These are phyloP conservation scores for Trichacis sp. DNA, from an alignment of 2,888 invertebrate genomes.

Conservation along the genomic window DNA sequence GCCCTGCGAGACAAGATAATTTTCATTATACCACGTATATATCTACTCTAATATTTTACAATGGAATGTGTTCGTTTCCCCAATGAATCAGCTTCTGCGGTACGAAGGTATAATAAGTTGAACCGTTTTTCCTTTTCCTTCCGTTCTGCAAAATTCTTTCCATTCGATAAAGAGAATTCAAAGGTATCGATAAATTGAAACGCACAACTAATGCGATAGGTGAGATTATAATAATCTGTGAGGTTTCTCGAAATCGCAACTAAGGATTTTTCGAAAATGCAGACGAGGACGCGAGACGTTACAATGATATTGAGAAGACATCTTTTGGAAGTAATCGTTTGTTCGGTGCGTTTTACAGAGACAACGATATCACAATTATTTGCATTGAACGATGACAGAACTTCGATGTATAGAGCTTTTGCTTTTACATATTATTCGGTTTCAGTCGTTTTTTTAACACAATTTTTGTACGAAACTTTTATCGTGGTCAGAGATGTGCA, in stretches of 20 bases:
- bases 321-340: conserved; percentile 2
- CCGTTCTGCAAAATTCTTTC: conserved; percentile 3
- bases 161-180: conserved; percentile 25
- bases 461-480: background rate
- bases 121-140: conserved; percentile 27
- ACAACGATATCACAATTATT: conserved; percentile 13
- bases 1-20: conserved; percentile 11
- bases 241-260: conserved; percentile 18
- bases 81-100: conserved; percentile 36
- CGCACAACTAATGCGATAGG: conserved; percentile 28
- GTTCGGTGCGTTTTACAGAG: conserved; percentile 4
- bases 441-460: background rate
- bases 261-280: conserved; percentile 15
- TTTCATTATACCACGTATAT: conserved; percentile 12
- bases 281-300: conserved; percentile 8
- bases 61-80: conserved; percentile 45
- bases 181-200: conserved; percentile 34
- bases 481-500: background rate
- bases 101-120: conserved; percentile 43
- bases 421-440: background rate
- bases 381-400: conserved; percentile 5
- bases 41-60: conserved; percentile 56
- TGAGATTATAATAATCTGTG: conserved; percentile 17
- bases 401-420: conserved; percentile 11
- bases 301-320: background rate